A percentile compares a stretch with the other conserved stretches of the same genome.
Evolutionary conservation across 2,888 invertebrate genomes (phyloP).

Genomic region (Epirrhoe tristata): DNA sequence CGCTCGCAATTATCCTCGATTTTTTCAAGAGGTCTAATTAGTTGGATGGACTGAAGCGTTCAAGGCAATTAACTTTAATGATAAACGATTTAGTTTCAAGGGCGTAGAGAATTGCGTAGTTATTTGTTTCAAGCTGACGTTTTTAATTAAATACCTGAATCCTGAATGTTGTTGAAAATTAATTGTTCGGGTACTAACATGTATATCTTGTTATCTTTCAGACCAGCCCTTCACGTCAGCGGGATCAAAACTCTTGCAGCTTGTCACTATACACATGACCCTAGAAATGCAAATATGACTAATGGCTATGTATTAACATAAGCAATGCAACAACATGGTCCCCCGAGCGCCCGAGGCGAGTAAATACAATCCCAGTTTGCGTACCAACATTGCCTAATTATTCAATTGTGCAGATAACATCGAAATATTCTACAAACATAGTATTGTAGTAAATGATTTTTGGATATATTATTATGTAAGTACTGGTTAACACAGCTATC

Average conservation of each 20-base stretch:
- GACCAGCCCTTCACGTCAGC: no score
- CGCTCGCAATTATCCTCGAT: conserved; percentile 78
- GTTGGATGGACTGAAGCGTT: conserved; percentile 74
- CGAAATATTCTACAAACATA: conserved; percentile 9
- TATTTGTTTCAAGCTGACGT: conserved; percentile 15
- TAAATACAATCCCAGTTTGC: conserved; percentile 68
- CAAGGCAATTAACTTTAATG: conserved; percentile 78
- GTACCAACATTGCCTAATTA: conserved; percentile 71
- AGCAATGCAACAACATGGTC: conserved; percentile 26
- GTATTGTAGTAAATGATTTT: conserved; percentile 6
- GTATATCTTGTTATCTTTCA: background rate
- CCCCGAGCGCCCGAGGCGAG: conserved; percentile 37
- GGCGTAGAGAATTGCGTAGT: conserved; percentile 42
- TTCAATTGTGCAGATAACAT: conserved; percentile 59
- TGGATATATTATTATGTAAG: background rate
- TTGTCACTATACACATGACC: background rate
- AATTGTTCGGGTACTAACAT: background rate
- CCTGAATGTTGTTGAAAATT: conserved; percentile 1
- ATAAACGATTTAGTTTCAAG: conserved; percentile 66
- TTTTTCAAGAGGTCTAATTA: conserved; percentile 78
- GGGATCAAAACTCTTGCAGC: background rate
- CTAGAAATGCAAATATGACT: conserved; percentile 14
- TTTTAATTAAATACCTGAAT: background rate
- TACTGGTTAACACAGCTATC: background rate
- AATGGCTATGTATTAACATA: conserved; percentile 23